Percentiles rank a stretch among this genome's conserved stretches.
Evolutionary conservation across 2,888 invertebrate species (phyloP).

Genomic region (Chalcis sispes): DNA sequence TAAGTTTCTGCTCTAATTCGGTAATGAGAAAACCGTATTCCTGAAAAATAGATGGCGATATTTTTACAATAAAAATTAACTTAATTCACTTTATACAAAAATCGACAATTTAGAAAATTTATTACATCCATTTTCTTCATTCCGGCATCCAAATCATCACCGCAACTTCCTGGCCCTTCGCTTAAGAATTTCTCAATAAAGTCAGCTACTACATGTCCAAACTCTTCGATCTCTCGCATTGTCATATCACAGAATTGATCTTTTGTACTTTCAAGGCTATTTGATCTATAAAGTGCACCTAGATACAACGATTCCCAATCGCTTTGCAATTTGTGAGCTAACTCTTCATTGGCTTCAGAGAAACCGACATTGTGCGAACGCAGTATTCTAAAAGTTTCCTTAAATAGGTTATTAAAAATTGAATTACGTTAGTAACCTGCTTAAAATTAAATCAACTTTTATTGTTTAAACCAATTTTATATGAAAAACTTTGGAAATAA

Average conservation of each 20-base stretch:
- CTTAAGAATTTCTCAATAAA: constrained; percentile 86
- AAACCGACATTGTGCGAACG: constrained; percentile 84
- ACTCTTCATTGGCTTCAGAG: constrained; percentile 78
- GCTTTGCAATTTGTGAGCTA: constrained; percentile 80
- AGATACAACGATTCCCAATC: constrained; percentile 85
- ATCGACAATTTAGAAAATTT: background rate
- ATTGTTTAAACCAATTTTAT: no score
- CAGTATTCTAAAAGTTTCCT: constrained; percentile 87
- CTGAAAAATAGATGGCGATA: constrained; percentile 71
- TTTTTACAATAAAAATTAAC: constrained; percentile 1
- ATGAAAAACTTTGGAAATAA: no score
- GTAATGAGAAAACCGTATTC: constrained; percentile 82
- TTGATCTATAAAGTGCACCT: constrained; percentile 83
- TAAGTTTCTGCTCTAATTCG: constrained; percentile 82
- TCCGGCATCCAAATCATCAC: constrained; percentile 86
- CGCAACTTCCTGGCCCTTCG: constrained; percentile 89
- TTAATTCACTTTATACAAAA: background rate
- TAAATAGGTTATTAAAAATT: constrained; percentile 70
- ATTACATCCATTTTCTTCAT: constrained; percentile 82
- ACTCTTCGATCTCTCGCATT: constrained; percentile 84
- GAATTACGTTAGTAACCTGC: background rate
- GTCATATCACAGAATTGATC: constrained; percentile 91
- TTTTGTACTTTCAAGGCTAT: constrained; percentile 87
- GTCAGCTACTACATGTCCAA: constrained; percentile 77
- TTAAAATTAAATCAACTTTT: no score